Evolutionary conservation across 2,888 invertebrate genomes (phyloP).

Genomic region (Hirtodrosophila confusa): DNA sequence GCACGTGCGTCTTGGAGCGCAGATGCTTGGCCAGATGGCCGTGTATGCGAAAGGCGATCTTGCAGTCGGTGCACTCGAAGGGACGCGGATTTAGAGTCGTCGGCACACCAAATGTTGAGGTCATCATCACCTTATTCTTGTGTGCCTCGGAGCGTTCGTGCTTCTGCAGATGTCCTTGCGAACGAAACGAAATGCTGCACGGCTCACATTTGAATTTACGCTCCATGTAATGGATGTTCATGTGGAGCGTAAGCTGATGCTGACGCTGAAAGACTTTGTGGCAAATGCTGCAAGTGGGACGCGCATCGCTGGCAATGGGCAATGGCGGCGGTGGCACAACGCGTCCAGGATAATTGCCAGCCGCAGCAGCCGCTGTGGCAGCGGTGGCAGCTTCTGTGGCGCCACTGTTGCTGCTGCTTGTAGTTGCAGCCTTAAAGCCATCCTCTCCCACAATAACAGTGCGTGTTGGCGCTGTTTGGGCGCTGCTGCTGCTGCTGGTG

Average conservation of each 20-base stretch:
- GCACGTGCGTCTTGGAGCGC: slow-evolving; percentile 97
- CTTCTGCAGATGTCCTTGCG: slow-evolving; percentile 95
- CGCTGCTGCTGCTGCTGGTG: slow-evolving; percentile 5
- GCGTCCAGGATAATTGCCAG: slow-evolving; percentile 24
- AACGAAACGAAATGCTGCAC: slow-evolving; percentile 95
- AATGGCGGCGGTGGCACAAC: slow-evolving; percentile 71
- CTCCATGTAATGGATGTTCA: slow-evolving; percentile 98
- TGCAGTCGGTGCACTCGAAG: slow-evolving; percentile 97
- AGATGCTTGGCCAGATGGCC: slow-evolving; percentile 98
- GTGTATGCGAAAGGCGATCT: slow-evolving; percentile 97
- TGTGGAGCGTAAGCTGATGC: slow-evolving; percentile 94
- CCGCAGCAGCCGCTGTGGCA: background rate
- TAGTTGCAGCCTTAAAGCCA: slow-evolving; percentile 84
- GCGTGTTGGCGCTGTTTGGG: slow-evolving; percentile 57
- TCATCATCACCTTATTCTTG: slow-evolving; percentile 96
- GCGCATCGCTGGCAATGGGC: slow-evolving; percentile 86
- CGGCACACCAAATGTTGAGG: slow-evolving; percentile 92
- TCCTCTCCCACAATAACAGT: slow-evolving; percentile 87
- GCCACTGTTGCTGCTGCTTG: slow-evolving; percentile 1
- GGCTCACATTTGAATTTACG: slow-evolving; percentile 95
- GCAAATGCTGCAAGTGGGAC: slow-evolving; percentile 93
- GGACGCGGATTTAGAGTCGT: slow-evolving; percentile 96
- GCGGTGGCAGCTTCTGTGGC: background rate
- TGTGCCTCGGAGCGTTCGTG: slow-evolving; percentile 96
- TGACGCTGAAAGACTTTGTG: slow-evolving; percentile 96